These are phyloP conservation scores for Spizaetus ornatus DNA, from an alignment of 2,113 vertebrate genomes.

Conservation along the genomic window DNA sequence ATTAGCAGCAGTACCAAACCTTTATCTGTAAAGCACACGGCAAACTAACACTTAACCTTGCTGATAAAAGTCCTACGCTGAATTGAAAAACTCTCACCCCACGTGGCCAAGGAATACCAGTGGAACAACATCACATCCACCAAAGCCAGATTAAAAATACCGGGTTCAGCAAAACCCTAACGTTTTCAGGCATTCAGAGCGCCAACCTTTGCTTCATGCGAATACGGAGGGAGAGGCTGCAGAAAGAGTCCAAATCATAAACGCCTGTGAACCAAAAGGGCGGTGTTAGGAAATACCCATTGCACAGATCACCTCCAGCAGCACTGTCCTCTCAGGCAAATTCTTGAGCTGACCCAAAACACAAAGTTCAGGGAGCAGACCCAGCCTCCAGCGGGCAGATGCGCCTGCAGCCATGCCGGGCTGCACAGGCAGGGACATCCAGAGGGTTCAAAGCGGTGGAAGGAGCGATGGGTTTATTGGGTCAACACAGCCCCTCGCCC, in stretches of 20 bases:
- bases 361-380: slow-evolving; percentile 15
- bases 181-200: background rate
- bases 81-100: background rate
- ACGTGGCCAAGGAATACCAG: background rate
- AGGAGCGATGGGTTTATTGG: background rate
- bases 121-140: background rate
- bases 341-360: slow-evolving; percentile 31
- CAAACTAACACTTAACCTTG: background rate
- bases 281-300: background rate
- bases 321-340: background rate
- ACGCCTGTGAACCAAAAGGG: background rate
- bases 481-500: background rate
- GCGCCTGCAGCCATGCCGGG: background rate
- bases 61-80: background rate
- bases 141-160: background rate
- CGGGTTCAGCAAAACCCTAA: background rate
- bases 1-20: background rate
- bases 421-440: background rate
- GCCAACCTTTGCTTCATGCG: background rate
- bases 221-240: background rate
- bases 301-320: background rate
- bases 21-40: background rate
- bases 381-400: background rate
- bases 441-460: background rate
- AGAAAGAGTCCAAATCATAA: background rate